A percentile compares a stretch with the other conserved stretches of the same genome.
phyloP scores from a whole-genome alignment of 2,888 invertebrate genomes.

The Molorchus minor region DNA sequence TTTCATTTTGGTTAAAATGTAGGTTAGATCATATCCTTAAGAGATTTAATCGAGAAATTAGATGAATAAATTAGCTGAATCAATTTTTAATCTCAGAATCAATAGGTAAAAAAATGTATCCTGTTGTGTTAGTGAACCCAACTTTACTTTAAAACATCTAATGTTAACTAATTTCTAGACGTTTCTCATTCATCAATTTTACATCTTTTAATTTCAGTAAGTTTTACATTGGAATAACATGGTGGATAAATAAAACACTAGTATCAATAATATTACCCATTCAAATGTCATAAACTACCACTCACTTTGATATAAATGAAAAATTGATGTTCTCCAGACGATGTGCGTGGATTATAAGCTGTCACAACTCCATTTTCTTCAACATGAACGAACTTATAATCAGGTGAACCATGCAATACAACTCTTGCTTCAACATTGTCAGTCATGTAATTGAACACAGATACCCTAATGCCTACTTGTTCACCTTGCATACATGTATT shows the following conservation, averaged over 20 bases:
- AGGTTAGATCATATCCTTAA: no score
- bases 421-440: slow-evolving; percentile 86
- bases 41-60: no score
- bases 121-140: no score
- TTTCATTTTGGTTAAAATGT: no score
- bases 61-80: no score
- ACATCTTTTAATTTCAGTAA: no score
- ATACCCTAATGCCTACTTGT: slow-evolving; percentile 90
- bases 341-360: slow-evolving; percentile 90
- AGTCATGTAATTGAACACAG: slow-evolving; percentile 93
- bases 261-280: not conserved
- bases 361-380: slow-evolving; percentile 86
- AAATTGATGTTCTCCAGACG: slow-evolving; percentile 94
- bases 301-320: slow-evolving; percentile 78
- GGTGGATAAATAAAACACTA: not conserved
- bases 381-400: slow-evolving; percentile 92
- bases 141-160: no score
- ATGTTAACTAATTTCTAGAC: no score
- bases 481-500: slow-evolving; percentile 80
- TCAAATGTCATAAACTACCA: not conserved
- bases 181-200: no score
- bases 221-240: not conserved
- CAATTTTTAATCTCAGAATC: no score
- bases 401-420: slow-evolving; percentile 82
- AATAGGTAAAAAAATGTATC: no score